Base-by-base conservation (phyloP, 2,888 invertebrate genomes). In the Lithophane semibrunnea region DNA sequence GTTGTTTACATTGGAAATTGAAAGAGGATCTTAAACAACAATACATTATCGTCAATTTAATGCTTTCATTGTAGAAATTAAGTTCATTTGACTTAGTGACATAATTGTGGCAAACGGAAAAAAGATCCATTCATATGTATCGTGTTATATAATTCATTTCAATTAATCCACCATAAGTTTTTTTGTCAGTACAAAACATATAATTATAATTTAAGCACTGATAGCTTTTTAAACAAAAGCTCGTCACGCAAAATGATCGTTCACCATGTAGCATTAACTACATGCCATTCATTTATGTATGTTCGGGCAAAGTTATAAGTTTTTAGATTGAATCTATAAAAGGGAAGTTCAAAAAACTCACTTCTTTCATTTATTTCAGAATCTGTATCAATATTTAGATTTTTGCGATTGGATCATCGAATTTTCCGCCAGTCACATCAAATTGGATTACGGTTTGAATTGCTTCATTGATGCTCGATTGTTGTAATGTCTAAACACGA, bases 151-250 rank as follows among this genome's bases (percentile, higher is more conserved):
- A 47, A 56, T 69, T 70, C 16, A n/a, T n/a, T n/a, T n/a, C n/a
- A n/a, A n/a, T n/a, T n/a, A n/a, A n/a, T 10, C n/a, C 13, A 54
- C 68, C 21, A 44, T 61, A 64, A 44, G 10, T 63, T 67, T 29
- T 69, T 68, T 18, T 29, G 61, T 54, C 49, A 60, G 16, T 60
- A 75, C 54, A 71, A 79, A 54, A n/a, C 37, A 61, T 37, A 37
- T 37, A 5, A 0, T 4, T 76, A 37, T 61, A 75, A 63, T 79
- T 52, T 61, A 54, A 63, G 42, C 69, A 68, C 21, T 74, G 67
- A 74, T 66, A 82, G 29, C 60, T 64, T 54, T 73, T 72, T 44
- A 66, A 75, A 86, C 75, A 85, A 85, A 88, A 86, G 77, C 73
- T 74, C 52, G 66, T 64, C 85, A 85, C 81, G 80, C 85, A 49